Evolutionary conservation across 1,140 invertebrate species (phyloP).

Genomic region (Drosophila santomea): DNA sequence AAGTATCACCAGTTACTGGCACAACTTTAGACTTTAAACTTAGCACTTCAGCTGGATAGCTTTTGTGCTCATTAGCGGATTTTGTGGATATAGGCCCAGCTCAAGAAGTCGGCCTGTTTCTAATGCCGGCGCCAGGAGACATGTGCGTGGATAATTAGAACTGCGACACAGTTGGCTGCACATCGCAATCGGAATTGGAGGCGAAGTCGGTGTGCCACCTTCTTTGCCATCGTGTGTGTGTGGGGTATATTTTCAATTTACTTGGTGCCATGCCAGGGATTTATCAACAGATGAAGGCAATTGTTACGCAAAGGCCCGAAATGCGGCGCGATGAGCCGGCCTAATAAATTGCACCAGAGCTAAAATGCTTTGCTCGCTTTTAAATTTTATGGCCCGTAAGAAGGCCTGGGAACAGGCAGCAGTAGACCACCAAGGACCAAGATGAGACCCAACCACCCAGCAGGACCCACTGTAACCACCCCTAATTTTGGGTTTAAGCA

Average conservation of each 20-base stretch:
- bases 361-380: conserved; percentile 83
- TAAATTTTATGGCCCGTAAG: conserved; percentile 82
- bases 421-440: background rate
- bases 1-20: background rate
- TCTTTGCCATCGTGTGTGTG: conserved; percentile 24
- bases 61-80: background rate
- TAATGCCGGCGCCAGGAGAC: conserved; percentile 49
- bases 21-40: background rate
- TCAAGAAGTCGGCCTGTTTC: conserved; percentile 20
- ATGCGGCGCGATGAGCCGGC: conserved; percentile 70
- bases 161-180: conserved; percentile 77
- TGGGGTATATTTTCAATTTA: conserved; percentile 77
- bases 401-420: conserved; percentile 37
- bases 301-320: conserved; percentile 73
- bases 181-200: conserved; percentile 46
- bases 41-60: background rate
- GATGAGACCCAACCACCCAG: conserved; percentile 14
- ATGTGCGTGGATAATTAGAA: conserved; percentile 83
- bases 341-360: conserved; percentile 83
- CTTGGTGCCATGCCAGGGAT: conserved; percentile 80
- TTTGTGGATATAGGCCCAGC: background rate
- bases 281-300: conserved; percentile 83
- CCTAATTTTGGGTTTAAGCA: conserved; percentile 77
- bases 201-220: conserved; percentile 28
- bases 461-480: conserved; percentile 52